A percentile compares a stretch with the other conserved stretches of the same genome.
phyloP scores from a whole-genome alignment of 1,140 invertebrate species.

The Ostrea edulis region DNA sequence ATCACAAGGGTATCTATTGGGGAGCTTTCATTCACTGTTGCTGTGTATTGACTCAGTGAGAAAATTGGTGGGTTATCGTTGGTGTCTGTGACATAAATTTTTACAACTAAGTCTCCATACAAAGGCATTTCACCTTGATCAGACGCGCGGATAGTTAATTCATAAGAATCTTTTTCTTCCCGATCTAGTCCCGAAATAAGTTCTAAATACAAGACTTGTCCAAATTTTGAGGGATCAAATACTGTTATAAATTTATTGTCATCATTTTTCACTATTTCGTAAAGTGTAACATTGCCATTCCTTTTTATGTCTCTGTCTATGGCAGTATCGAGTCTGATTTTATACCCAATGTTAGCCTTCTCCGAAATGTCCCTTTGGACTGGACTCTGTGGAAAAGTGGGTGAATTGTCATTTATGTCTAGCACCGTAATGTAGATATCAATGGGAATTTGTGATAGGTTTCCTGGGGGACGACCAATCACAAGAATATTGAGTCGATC shows the following conservation, averaged over 20 bases:
- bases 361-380: constrained; percentile 58
- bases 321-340: constrained; percentile 83
- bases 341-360: constrained; percentile 81
- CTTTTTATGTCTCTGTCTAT: constrained; percentile 82
- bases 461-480: constrained; percentile 22
- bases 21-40: constrained; percentile 69
- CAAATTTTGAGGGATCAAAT: constrained; percentile 54
- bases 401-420: constrained; percentile 96
- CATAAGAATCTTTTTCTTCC: constrained; percentile 88
- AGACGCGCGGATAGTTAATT: constrained; percentile 88
- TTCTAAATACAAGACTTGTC: constrained; percentile 65
- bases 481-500: constrained; percentile 54
- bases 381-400: constrained; percentile 83
- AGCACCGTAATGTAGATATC: constrained; percentile 70
- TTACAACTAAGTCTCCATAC: constrained; percentile 86
- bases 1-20: constrained; percentile 67
- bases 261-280: constrained; percentile 65
- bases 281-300: constrained; percentile 68
- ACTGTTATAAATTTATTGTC: constrained; percentile 67
- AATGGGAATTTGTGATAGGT: constrained; percentile 60
- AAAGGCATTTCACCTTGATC: constrained; percentile 88
- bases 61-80: constrained; percentile 95
- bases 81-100: constrained; percentile 93
- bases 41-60: constrained; percentile 85
- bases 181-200: constrained; percentile 90